Evolutionary conservation across 2,113 vertebrate species (phyloP), one percentile per base, ranked within the genome.

Genomic region (Typhlomys cinereus): DNA sequence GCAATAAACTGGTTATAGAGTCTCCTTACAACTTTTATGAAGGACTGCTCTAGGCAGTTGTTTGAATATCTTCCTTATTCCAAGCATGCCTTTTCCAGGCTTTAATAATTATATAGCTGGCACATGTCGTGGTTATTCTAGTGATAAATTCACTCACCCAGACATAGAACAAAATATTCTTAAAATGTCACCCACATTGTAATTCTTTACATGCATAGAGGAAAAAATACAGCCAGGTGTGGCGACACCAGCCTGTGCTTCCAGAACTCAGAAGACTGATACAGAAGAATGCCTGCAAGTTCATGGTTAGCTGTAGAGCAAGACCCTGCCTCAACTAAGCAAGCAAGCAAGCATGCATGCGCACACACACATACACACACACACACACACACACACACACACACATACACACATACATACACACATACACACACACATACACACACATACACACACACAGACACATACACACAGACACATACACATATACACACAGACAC

Each of bases 1-100:
- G 39, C 54, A 89, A 92, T 93, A 90, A 95, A 76, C 64, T 82
- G 54, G 61, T 83, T 94, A 89, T 81, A 27, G 70, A 86, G 76
- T 83, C 70, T 52, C 57, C 64, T 92, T 85, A 96, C 59, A 88
- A 86, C 74, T 90, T 93, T 90, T 79, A 9, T 8, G 88, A 92
- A 94, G 71, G 52, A 70, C 34, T 69, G 12, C 50, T 94, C 7
- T 83, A 73, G 87, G 87, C 81, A 92, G 70, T 62, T 52, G 54
- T 89, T 92, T 73, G 59, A 94, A 95, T 83, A 57, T 59, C 59
- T 79, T 94, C 66, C 62, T 61, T 83, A 91, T 70, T 91, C 29
- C 7, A 87, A 79, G 54, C 27, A 73, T 86, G n/a, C 66, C 27
- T 84, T 76, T 94, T 91, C 25, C 14, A 83, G 36, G 62, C 34